Percentiles rank a stretch among this genome's conserved stretches.
Conservation (phyloP, 1,140 invertebrate species). For the Elysia chlorotica region DNA sequence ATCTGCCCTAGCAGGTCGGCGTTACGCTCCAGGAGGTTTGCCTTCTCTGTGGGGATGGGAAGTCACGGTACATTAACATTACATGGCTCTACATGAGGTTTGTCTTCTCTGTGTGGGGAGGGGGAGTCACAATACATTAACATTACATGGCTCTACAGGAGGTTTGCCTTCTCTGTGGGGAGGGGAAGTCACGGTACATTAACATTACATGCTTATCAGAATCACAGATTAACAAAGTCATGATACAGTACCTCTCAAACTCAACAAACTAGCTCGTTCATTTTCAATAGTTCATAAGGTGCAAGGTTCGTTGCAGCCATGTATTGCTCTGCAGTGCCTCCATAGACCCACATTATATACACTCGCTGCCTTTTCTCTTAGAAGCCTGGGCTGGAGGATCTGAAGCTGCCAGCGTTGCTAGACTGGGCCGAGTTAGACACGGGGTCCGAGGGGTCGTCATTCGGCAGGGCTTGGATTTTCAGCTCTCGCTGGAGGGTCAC, state of each 20-base stretch:
- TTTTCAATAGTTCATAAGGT: too few species aligned
- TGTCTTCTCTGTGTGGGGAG: background rate
- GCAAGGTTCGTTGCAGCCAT: too few species aligned
- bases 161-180: background rate
- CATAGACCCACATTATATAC: too few species aligned
- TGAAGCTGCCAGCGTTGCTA: slow-evolving; percentile 9
- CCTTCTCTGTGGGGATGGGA: background rate
- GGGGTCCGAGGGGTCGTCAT: slow-evolving; percentile 49
- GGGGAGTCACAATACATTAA: background rate
- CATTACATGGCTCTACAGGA: background rate
- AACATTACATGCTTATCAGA: too few species aligned
- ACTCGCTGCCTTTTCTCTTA: too few species aligned
- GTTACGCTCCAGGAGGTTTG: background rate
- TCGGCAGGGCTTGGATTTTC: slow-evolving; percentile 64
- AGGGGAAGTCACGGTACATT: too few species aligned
- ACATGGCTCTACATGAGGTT: too few species aligned
- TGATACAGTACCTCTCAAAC: too few species aligned
- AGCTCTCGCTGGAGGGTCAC: slow-evolving; percentile 88
- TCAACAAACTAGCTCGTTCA: too few species aligned
- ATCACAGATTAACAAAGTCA: too few species aligned
- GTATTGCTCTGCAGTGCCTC: too few species aligned
- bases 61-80: too few species aligned
- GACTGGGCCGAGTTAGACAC: slow-evolving; percentile 1
- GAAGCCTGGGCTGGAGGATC: slow-evolving; percentile 7
- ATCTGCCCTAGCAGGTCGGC: slow-evolving; percentile 8